Conservation (phyloP, 2,888 invertebrate genomes). For the Meiosimyza decipiens region DNA sequence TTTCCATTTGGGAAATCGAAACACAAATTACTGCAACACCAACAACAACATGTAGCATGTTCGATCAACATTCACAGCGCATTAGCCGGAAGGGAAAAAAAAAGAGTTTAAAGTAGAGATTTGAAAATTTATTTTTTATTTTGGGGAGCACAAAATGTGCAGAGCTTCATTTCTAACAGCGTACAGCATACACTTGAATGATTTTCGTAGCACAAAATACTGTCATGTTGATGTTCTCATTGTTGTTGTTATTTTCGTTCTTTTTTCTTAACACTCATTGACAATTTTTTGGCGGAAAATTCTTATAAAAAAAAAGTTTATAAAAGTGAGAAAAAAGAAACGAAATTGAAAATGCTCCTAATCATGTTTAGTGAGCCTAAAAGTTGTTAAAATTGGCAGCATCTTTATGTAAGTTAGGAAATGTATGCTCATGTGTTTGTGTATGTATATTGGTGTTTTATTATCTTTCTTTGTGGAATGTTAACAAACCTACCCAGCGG, state of each 20-base stretch:
- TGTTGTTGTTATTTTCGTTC: background rate
- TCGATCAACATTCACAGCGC: background rate
- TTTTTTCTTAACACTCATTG: background rate
- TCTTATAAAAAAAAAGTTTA: background rate
- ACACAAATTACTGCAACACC: conserved; percentile 3
- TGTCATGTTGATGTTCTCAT: background rate
- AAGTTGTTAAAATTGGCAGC: conserved; percentile 24
- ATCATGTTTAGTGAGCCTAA: conserved; percentile 29
- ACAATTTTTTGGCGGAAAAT: background rate
- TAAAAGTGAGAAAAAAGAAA: too few species aligned
- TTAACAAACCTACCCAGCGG: background rate
- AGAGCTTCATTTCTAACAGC: background rate
- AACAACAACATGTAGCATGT: background rate
- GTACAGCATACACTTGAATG: background rate
- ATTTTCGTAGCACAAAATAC: conserved; percentile 1
- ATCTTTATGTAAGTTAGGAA: background rate
- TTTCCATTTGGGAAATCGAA: too few species aligned
- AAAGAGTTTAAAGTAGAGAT: too few species aligned
- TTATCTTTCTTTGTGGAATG: background rate
- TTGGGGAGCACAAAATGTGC: too few species aligned
- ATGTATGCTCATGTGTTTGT: conserved; percentile 7
- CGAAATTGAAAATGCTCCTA: background rate
- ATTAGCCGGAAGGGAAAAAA: background rate
- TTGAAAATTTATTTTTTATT: too few species aligned
- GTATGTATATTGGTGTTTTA: background rate